phyloP scores from a whole-genome alignment of 2,888 invertebrate species.

The Drosophila picticornis region DNA sequence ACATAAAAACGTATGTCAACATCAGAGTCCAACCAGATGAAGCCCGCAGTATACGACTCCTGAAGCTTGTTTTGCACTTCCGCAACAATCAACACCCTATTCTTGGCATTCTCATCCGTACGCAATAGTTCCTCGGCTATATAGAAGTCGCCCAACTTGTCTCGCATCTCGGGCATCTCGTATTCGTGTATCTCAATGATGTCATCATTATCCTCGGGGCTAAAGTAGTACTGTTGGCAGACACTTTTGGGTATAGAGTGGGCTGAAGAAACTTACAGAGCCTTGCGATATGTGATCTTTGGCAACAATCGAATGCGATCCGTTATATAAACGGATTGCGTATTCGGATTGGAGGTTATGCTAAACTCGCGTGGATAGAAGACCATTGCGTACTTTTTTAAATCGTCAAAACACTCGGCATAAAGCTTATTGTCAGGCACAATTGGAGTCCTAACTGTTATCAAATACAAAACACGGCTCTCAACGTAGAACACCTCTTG shows the following conservation, averaged over 20 bases:
- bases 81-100: slow-evolving; percentile 87
- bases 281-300: slow-evolving; percentile 70
- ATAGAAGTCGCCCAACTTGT: slow-evolving; percentile 88
- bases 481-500: slow-evolving; percentile 67
- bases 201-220: slow-evolving; percentile 92
- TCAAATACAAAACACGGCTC: slow-evolving; percentile 55
- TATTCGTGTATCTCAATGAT: slow-evolving; percentile 88
- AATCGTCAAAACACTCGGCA: slow-evolving; percentile 48
- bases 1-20: slow-evolving; percentile 62
- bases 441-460: slow-evolving; percentile 55
- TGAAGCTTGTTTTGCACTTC: slow-evolving; percentile 82
- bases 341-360: slow-evolving; percentile 50
- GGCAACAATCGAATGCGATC: slow-evolving; percentile 54
- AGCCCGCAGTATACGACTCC: slow-evolving; percentile 62
- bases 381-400: slow-evolving; percentile 47
- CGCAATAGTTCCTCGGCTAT: slow-evolving; percentile 89
- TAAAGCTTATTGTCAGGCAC: slow-evolving; percentile 23
- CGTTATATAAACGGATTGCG: slow-evolving; percentile 63
- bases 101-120: slow-evolving; percentile 23
- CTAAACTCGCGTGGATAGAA: slow-evolving; percentile 71
- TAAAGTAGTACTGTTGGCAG: slow-evolving; percentile 71
- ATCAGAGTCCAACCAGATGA: slow-evolving; percentile 80
- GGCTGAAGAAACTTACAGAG: slow-evolving; percentile 70
- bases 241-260: neutral
- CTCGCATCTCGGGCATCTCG: slow-evolving; percentile 86